Percentiles rank a stretch among this genome's conserved stretches.
Conservation (phyloP, 2,113 vertebrate genomes). For the Cephalopholis sonnerati region DNA sequence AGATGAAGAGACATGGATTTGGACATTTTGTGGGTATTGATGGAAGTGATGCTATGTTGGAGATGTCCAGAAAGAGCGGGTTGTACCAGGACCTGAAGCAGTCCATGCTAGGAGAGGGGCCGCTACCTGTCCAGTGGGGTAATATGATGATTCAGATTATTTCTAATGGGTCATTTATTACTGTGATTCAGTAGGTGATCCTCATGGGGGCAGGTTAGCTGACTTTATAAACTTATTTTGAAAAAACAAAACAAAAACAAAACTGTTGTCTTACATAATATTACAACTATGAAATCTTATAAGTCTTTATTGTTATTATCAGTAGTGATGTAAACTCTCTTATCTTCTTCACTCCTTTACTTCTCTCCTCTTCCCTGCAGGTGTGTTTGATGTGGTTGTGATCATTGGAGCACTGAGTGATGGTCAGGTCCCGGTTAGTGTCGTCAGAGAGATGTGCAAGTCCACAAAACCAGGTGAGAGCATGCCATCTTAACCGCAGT, state of each 20-base stretch:
- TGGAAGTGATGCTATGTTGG: constrained; percentile 89
- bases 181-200: background rate
- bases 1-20: constrained; percentile 90
- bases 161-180: background rate
- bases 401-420: constrained; percentile 89
- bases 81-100: constrained; percentile 86
- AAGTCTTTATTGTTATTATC: background rate
- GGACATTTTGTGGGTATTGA: constrained; percentile 88
- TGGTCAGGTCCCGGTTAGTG: constrained; percentile 84
- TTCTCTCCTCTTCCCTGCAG: constrained; percentile 65
- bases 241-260: background rate
- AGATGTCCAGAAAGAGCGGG: constrained; percentile 78
- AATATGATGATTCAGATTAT: constrained; percentile 31
- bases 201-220: background rate
- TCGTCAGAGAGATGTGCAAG: constrained; percentile 85
- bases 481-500: background rate
- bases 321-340: background rate
- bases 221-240: background rate
- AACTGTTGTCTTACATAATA: background rate
- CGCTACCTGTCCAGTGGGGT: constrained; percentile 87
- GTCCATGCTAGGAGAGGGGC: constrained; percentile 84
- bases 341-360: background rate
- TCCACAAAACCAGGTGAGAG: constrained; percentile 89
- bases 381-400: constrained; percentile 86
- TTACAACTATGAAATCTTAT: background rate